phyloP scores from a whole-genome alignment of 2,113 vertebrate genomes.

The Notiomystis cincta region DNA sequence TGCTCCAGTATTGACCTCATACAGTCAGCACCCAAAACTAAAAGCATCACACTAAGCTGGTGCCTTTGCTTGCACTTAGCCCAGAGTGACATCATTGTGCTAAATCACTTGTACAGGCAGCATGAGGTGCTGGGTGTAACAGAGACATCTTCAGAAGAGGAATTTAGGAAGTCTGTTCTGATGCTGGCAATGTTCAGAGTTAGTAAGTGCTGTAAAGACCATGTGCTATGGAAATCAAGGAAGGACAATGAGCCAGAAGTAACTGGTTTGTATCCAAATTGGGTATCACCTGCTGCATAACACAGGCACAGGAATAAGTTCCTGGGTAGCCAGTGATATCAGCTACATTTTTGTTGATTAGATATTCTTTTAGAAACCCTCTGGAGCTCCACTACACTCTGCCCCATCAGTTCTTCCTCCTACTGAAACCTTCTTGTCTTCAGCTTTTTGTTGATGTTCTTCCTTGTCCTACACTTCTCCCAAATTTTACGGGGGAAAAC shows the following conservation, averaged over 20 bases:
- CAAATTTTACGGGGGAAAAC: not conserved
- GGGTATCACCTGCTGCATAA: not conserved
- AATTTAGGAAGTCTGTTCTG: not conserved
- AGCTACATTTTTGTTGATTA: not conserved
- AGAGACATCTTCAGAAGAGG: not conserved
- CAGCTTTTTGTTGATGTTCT: not conserved
- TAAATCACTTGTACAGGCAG: not conserved
- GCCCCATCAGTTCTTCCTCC: not conserved
- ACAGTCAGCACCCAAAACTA: not conserved
- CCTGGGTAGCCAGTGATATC: not conserved
- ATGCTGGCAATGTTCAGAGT: not conserved
- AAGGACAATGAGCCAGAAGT: not conserved
- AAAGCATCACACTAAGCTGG: not conserved
- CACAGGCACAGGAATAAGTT: not conserved
- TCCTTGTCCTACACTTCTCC: not conserved
- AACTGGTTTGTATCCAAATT: not conserved
- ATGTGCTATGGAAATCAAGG: not conserved
- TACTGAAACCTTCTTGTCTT: not conserved
- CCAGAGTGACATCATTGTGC: not conserved
- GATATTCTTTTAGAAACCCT: not conserved
- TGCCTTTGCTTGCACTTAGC: not conserved
- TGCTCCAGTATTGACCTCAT: not conserved
- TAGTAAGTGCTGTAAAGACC: not conserved
- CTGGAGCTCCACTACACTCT: not conserved
- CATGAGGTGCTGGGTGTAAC: not conserved